A percentile compares a stretch with the other conserved stretches of the same genome.
Evolutionary conservation across 2,888 invertebrate genomes (phyloP).

Genomic region (Ashinkailepas kermadecensis): DNA sequence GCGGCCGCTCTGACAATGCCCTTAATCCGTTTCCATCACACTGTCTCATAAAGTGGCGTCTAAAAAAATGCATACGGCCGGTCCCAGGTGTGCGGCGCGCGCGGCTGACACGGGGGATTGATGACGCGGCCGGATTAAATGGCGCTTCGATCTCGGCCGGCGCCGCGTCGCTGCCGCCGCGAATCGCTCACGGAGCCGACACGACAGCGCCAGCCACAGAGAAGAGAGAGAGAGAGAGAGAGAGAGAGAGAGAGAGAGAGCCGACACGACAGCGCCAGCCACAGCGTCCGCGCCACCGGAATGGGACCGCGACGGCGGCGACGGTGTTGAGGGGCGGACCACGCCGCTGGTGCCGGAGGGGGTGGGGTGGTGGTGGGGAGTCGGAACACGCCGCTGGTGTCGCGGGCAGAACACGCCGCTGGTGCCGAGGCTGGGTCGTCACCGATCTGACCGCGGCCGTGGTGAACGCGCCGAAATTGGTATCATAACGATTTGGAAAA

Average conservation of each 20-base stretch:
- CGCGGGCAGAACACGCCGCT: too few relatives aligned
- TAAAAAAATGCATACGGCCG: not conserved
- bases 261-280: too few relatives aligned
- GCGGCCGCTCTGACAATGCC: not conserved
- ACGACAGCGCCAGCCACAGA: not conserved
- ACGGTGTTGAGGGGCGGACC: not conserved
- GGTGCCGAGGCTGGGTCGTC: too few relatives aligned
- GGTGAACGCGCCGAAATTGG: too few relatives aligned
- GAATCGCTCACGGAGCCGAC: not conserved
- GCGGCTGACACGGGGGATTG: not conserved
- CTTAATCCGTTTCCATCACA: slow-evolving; percentile 7
- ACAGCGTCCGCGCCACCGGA: not conserved
- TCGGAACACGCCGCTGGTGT: not conserved
- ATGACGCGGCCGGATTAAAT: not conserved
- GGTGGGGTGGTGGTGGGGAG: too few relatives aligned
- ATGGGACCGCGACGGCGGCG: not conserved
- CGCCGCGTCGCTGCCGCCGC: not conserved
- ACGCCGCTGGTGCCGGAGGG: too few relatives aligned
- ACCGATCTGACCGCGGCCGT: too few relatives aligned
- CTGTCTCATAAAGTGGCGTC: slow-evolving; percentile 1
- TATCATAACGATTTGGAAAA: too few relatives aligned
- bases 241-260: too few relatives aligned
- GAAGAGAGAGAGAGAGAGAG: too few relatives aligned
- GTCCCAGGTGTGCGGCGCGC: not conserved
- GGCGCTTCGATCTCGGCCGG: slow-evolving; percentile 7